Conservation (phyloP, 2,888 invertebrate genomes). For the Drosophila meridiana region DNA sequence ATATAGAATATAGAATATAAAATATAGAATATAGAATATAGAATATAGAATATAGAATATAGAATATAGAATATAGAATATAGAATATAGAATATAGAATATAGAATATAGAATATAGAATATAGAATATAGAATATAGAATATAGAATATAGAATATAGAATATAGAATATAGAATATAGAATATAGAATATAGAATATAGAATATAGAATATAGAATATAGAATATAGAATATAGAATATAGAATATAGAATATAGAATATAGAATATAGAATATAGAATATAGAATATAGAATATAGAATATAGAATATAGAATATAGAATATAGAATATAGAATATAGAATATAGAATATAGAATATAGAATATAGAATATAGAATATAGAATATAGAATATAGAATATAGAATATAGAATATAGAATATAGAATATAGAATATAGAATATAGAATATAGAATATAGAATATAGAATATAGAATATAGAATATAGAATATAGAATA, state of each 20-base stretch:
- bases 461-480: conserved; percentile 1
- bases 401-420: not conserved
- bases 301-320: conserved; percentile 1
- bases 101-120: not conserved
- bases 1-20: not conserved
- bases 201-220: not conserved
- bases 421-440: conserved; percentile 10
- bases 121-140: not conserved
- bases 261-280: not conserved
- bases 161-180: not conserved
- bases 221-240: not conserved
- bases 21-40: conserved; percentile 1
- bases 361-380: conserved; percentile 1
- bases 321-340: not conserved
- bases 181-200: not conserved
- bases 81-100: conserved; percentile 1
- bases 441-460: conserved; percentile 8
- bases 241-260: not conserved
- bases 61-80: conserved; percentile 1
- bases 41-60: conserved; percentile 1
- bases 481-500: not conserved
- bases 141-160: not conserved
- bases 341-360: not conserved
- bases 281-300: not conserved
- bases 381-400: not conserved